Conservation (phyloP, 2,797 vertebrate genomes). For the Tolypeutes matacus region DNA sequence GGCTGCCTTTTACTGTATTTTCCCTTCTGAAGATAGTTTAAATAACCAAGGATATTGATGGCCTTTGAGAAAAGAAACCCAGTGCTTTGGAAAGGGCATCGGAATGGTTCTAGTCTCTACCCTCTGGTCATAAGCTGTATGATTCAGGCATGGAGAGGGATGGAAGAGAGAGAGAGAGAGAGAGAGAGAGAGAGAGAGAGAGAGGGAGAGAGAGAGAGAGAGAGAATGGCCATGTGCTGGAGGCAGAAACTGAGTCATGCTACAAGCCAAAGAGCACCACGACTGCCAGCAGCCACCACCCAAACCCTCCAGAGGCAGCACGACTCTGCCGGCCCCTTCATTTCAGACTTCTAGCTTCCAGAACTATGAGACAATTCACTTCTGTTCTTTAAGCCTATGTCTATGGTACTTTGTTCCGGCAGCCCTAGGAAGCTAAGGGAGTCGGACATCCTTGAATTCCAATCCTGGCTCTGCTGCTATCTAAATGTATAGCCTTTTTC, state of each 20-base stretch:
- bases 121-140: neutral
- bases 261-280: too few species aligned
- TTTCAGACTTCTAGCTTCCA: too few species aligned
- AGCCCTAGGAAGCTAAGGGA: too few species aligned
- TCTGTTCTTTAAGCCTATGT: too few species aligned
- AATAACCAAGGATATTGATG: constrained; percentile 20
- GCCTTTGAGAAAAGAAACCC: constrained; percentile 16
- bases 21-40: constrained; percentile 34
- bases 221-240: too few species aligned
- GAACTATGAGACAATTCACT: too few species aligned
- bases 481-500: neutral
- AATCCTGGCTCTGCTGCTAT: neutral
- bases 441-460: neutral
- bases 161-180: neutral
- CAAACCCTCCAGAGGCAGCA: too few species aligned
- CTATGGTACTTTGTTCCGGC: too few species aligned
- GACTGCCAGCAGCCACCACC: too few species aligned
- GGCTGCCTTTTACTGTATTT: constrained; percentile 35
- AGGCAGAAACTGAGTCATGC: too few species aligned
- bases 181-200: too few species aligned
- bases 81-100: neutral
- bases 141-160: neutral
- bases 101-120: neutral
- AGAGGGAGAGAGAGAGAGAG: neutral
- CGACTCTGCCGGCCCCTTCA: too few species aligned